These are phyloP conservation scores for Python bivittatus DNA, from an alignment of 2,113 vertebrate species.

Conservation along the genomic window DNA sequence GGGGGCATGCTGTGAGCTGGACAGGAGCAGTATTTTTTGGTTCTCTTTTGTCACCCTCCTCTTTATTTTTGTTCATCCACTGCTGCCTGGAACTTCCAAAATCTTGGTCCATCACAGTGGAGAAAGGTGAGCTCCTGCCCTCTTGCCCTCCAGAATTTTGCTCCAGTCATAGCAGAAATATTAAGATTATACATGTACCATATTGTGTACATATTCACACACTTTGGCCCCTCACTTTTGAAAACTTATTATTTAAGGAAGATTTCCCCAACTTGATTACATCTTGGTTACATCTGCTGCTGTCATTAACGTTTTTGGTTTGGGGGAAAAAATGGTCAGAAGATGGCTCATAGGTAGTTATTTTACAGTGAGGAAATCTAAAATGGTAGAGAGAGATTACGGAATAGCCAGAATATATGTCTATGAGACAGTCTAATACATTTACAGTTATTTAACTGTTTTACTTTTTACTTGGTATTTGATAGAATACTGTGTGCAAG, in stretches of 20 bases:
- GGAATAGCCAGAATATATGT: neutral
- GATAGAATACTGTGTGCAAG: neutral
- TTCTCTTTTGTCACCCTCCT: neutral
- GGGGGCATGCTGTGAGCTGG: neutral
- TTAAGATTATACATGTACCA: neutral
- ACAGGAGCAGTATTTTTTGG: neutral
- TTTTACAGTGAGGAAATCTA: neutral
- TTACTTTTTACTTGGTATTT: neutral
- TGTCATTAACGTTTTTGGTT: neutral
- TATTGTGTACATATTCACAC: neutral
- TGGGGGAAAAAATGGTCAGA: neutral
- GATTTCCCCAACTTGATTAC: neutral
- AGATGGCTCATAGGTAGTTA: neutral
- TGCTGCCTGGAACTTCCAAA: conserved; percentile 13
- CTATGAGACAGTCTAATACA: neutral
- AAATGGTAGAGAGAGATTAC: neutral
- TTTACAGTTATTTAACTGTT: neutral
- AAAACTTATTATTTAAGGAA: neutral
- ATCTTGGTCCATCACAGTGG: neutral
- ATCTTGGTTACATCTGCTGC: neutral
- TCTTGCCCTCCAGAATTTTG: neutral
- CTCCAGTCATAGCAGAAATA: neutral
- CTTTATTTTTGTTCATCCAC: neutral
- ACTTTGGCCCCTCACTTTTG: neutral
- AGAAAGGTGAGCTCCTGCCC: conserved; percentile 16